phyloP scores from a whole-genome alignment of 2,113 vertebrate genomes.

The Pithys albifrons region DNA sequence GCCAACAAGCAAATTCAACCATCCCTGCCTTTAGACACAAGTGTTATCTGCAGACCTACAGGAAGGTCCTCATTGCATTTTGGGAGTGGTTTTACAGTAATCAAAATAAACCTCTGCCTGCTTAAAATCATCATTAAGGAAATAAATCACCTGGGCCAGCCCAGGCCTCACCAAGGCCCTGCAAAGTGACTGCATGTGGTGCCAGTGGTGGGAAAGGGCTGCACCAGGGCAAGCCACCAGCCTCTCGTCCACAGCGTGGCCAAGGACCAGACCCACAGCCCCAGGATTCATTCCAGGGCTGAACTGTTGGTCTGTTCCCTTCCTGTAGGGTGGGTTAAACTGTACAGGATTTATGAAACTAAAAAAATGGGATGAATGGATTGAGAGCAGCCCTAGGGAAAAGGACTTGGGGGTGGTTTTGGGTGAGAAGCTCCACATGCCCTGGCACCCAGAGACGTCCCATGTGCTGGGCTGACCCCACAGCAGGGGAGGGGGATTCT shows the following conservation, averaged over 20 bases:
- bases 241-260: fast-evolving
- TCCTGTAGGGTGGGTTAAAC: background rate
- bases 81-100: background rate
- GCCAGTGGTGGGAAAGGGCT: background rate
- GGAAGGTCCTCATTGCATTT: background rate
- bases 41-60: background rate
- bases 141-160: background rate
- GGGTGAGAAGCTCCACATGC: background rate
- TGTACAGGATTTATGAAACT: background rate
- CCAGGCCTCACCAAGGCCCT: background rate
- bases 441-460: background rate
- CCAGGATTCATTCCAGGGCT: fast-evolving
- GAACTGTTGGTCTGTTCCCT: background rate
- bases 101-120: background rate
- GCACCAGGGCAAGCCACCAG: background rate
- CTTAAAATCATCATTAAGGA: background rate
- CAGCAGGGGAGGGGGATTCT: background rate
- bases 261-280: background rate
- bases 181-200: fast-evolving
- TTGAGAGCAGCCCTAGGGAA: background rate
- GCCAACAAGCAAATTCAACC: background rate
- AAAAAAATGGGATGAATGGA: background rate
- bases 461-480: background rate
- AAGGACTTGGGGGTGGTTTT: background rate
- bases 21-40: background rate